A percentile compares a stretch with the other conserved stretches of the same genome.
Conservation (phyloP, 1,140 invertebrate genomes). For the Mycetomoellerius zeteki region DNA sequence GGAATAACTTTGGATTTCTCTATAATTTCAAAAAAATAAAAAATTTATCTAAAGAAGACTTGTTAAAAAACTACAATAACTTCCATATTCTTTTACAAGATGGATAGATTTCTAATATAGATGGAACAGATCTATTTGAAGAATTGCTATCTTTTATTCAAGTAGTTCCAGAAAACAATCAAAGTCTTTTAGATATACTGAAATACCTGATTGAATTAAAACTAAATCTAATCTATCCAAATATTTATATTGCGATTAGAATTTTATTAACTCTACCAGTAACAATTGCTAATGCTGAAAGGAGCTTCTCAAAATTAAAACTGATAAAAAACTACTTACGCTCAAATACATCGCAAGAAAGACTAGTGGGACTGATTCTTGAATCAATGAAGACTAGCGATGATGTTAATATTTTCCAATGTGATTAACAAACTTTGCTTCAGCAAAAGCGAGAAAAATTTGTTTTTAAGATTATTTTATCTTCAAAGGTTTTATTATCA, state of each 20-base stretch:
- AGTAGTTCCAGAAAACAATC: not conserved
- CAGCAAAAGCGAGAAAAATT: not conserved
- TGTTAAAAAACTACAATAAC: not conserved
- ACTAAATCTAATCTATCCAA: not conserved
- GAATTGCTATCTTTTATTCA: not conserved
- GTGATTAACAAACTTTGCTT: not conserved
- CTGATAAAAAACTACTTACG: conserved; percentile 11
- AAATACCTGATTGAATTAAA: not conserved
- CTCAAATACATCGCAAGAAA: not conserved
- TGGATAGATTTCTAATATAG: not conserved
- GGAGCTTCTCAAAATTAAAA: not conserved
- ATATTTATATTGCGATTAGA: not conserved
- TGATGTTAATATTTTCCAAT: not conserved
- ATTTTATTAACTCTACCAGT: conserved; percentile 13
- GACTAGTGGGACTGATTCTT: not conserved
- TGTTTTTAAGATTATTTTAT: not conserved
- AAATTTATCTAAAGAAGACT: not conserved
- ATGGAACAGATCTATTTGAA: not conserved
- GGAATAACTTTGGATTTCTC: not conserved
- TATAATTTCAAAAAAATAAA: not conserved
- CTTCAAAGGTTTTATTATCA: too few relatives aligned
- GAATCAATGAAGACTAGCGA: too few relatives aligned
- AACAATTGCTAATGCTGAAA: not conserved
- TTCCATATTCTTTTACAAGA: not conserved
- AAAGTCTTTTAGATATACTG: not conserved